Base-by-base conservation (phyloP, 2,888 invertebrate species). In the Nowickia ferox region DNA sequence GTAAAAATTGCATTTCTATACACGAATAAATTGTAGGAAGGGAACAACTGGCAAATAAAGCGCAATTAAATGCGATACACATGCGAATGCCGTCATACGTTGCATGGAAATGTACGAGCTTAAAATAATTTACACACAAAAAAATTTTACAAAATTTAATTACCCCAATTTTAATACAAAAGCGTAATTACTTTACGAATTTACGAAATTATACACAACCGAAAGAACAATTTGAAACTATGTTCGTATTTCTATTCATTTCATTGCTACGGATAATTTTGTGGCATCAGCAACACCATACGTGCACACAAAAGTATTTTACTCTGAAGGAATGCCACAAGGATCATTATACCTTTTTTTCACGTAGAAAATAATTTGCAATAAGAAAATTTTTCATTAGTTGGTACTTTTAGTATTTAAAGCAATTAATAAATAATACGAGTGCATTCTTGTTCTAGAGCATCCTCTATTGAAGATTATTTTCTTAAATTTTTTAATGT, bases 101-200 rank as follows among this genome's bases (percentile, higher is more conserved):
- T 13, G 9, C 15, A 75, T 59, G 10, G 48, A 69, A 51, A 53
- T 46, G 48, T 17, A 61, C 55, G 75, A 19, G 57, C 66, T 71
- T 75, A 75, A 74, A 83, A 84, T 76, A 85, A 87, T 87, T 84
- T 84, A 66, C 84, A 85, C 83, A 80, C 55, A 30, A 30, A 4
- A 83, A 78, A 80, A 80, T 77, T 42, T 81, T 85, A 87, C 81
- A 85, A 84, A 85, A 87, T 85, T 85, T 87, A 87, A 87, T 87
- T 87, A 87, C 87, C 74, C 76, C 74, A 84, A 84, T 69, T 83
- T 83, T 87, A 82, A 85, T 83, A 80, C 75, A 75, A 61, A 81
- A 68, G 55, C 78, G 78, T 85, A 87, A 87, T 87, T 87, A 78
- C 69, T 87, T 75, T 59, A 51, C 57, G 46, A 53, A 71, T 87